Evolutionary conservation across 2,888 invertebrate species (phyloP).

Genomic region (Tenodera sinensis): DNA sequence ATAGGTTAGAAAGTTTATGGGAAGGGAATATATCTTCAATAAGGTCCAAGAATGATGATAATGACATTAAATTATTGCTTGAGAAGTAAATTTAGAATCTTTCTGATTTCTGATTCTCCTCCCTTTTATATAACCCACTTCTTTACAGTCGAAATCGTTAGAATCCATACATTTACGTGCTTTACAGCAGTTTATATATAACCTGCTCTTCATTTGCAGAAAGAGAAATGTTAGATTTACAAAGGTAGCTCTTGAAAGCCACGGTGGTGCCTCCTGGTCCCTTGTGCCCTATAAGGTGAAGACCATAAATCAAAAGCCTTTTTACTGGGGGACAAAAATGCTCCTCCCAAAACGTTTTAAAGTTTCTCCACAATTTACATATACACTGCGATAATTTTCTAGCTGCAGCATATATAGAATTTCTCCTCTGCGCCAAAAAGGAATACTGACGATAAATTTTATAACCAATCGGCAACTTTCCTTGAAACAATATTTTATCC

Average conservation of each 20-base stretch:
- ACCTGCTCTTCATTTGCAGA: neutral
- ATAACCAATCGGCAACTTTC: neutral
- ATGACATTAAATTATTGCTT: no score
- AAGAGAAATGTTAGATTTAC: neutral
- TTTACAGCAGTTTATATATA: neutral
- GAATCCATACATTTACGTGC: no score
- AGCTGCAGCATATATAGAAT: neutral
- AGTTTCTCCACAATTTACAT: neutral
- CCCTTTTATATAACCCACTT: no score
- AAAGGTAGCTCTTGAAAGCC: neutral
- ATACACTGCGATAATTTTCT: neutral
- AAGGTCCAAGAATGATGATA: no score
- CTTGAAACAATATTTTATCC: neutral
- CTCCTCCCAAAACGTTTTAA: constrained; percentile 3
- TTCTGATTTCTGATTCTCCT: no score
- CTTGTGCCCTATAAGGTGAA: neutral
- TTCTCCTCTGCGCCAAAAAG: neutral
- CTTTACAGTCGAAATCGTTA: no score
- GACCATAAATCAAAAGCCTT: neutral
- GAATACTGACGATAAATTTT: neutral
- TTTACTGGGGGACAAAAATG: neutral
- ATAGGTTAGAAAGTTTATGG: no score
- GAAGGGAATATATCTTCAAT: no score
- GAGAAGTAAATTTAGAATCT: no score
- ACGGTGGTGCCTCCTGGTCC: neutral